Conservation (phyloP, 2,797 vertebrate species). For the Meriones psammophilus region DNA sequence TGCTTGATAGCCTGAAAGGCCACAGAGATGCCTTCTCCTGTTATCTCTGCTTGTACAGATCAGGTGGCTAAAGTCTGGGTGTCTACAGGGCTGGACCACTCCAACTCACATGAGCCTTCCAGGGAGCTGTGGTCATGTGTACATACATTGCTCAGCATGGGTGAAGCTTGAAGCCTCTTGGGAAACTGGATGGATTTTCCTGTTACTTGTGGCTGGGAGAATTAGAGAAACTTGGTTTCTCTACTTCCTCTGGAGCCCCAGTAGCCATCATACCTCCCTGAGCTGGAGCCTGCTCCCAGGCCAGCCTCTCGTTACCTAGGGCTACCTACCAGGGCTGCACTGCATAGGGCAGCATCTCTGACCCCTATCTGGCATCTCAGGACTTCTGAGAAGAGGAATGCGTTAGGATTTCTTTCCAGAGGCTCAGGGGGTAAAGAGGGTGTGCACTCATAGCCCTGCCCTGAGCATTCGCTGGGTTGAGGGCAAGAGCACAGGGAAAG, state of each 20-base stretch:
- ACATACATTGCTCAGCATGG: neutral
- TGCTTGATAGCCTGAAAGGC: neutral
- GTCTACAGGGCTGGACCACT: fast-evolving
- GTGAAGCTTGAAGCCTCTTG: neutral
- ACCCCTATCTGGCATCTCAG: neutral
- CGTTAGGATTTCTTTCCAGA: neutral
- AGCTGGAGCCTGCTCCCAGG: neutral
- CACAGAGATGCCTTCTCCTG: neutral
- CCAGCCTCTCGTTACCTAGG: neutral
- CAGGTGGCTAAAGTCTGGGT: neutral
- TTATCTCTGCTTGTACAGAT: neutral
- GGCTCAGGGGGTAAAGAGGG: neutral
- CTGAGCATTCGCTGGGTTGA: neutral
- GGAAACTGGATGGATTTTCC: neutral
- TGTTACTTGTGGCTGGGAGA: neutral
- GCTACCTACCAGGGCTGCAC: too few species aligned
- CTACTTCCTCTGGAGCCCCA: neutral
- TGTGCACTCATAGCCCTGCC: neutral
- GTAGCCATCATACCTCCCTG: neutral
- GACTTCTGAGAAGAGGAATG: neutral
- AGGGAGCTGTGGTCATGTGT: fast-evolving
- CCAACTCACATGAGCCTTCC: neutral
- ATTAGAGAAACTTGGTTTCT: neutral
- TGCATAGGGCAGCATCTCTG: too few species aligned
- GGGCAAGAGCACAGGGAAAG: neutral